phyloP scores from a whole-genome alignment of 2,113 vertebrate species.

The Chionodraco myersi region DNA sequence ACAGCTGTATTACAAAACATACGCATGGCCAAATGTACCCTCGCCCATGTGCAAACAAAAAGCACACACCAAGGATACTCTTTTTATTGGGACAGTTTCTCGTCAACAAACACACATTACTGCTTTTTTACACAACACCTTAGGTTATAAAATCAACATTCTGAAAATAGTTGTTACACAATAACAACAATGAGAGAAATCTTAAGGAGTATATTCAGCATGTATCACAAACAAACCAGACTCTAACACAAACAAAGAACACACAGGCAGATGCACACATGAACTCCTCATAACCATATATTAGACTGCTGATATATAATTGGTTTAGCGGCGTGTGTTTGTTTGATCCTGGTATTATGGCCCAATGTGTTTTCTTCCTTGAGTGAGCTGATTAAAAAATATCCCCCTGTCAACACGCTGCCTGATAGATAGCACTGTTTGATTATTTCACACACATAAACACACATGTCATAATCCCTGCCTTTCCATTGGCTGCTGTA shows the following conservation, averaged over 20 bases:
- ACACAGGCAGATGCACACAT: background rate
- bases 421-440: constrained; percentile 56
- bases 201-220: background rate
- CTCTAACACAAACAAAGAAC: constrained; percentile 5
- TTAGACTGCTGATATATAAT: constrained; percentile 67
- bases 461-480: constrained; percentile 68
- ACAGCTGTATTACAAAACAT: constrained; percentile 52
- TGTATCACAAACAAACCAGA: background rate
- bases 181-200: background rate
- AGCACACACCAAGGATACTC: background rate
- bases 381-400: constrained; percentile 77
- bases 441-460: constrained; percentile 69
- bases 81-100: constrained; percentile 27
- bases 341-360: constrained; percentile 63
- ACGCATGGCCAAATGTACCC: constrained; percentile 19
- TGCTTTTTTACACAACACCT: background rate
- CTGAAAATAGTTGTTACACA: constrained; percentile 6
- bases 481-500: constrained; percentile 66
- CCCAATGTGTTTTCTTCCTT: constrained; percentile 59
- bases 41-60: constrained; percentile 7
- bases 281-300: constrained; percentile 23
- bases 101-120: constrained; percentile 28
- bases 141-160: constrained; percentile 27
- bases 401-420: constrained; percentile 50
- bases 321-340: constrained; percentile 56